These are phyloP conservation scores for Gallinago media DNA, from an alignment of 2,113 vertebrate genomes.

Conservation along the genomic window DNA sequence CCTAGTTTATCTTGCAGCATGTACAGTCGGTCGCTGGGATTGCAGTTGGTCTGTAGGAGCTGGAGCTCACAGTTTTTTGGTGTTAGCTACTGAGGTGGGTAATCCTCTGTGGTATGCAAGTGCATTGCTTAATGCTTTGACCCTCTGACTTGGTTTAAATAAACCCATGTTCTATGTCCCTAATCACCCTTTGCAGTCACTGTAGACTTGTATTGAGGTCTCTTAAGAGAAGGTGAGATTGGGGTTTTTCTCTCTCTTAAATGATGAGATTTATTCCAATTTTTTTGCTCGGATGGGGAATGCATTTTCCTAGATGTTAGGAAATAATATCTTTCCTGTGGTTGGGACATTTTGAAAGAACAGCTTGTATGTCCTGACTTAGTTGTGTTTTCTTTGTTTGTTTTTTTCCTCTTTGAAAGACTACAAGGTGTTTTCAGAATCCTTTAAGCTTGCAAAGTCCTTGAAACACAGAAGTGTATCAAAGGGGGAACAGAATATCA, in stretches of 20 bases:
- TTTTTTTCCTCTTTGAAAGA: not conserved
- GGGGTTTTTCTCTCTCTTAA: not conserved
- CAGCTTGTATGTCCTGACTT: not conserved
- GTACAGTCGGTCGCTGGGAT: not conserved
- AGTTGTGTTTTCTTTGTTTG: not conserved
- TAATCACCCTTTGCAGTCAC: not conserved
- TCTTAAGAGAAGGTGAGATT: not conserved
- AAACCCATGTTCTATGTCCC: not conserved
- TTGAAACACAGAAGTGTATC: not conserved
- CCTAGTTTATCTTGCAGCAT: not conserved
- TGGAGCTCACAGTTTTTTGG: not conserved
- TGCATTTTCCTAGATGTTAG: not conserved
- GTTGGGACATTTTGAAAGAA: not conserved
- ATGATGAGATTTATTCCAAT: not conserved
- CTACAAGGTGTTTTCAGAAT: not conserved
- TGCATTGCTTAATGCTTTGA: not conserved
- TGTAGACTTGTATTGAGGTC: not conserved
- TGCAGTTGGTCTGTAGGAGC: not conserved
- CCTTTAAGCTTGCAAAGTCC: not conserved
- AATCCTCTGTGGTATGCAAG: constrained; percentile 10
- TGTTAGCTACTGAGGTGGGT: not conserved
- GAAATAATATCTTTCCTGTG: not conserved
- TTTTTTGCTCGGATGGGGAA: not conserved
- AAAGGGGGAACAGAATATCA: not conserved
- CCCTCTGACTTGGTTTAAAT: not conserved